Evolutionary conservation across 2,113 vertebrate species (phyloP).

Genomic region (Sminthopsis crassicaudata): DNA sequence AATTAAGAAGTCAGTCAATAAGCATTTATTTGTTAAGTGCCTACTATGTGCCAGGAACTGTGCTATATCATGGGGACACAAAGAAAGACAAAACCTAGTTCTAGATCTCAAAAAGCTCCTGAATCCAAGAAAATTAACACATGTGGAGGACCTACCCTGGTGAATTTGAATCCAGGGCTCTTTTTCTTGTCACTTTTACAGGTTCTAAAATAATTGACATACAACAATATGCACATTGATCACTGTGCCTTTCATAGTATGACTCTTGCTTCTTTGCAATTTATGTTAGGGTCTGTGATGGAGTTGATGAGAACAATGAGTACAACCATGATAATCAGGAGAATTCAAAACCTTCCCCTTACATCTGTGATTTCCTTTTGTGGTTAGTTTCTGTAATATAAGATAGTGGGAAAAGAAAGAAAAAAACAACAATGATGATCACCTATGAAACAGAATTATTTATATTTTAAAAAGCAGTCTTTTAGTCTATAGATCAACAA

Average conservation of each 20-base stretch:
- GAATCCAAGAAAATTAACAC: background rate
- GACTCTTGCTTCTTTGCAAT: background rate
- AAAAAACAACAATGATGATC: background rate
- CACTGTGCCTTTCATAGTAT: too few relatives aligned
- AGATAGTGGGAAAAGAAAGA: background rate
- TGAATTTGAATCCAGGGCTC: background rate
- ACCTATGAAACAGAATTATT: background rate
- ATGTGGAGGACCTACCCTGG: background rate
- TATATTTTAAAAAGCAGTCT: background rate
- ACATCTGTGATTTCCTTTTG: background rate
- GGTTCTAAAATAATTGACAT: background rate
- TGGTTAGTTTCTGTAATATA: background rate
- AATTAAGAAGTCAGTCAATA: background rate
- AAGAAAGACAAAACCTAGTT: background rate
- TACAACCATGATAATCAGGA: background rate
- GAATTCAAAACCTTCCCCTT: background rate
- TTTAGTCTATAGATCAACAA: background rate
- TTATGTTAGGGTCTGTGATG: background rate
- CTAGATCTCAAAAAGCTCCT: background rate
- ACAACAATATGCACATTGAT: background rate
- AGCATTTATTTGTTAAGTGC: background rate
- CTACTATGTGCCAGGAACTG: background rate
- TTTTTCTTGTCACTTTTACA: background rate
- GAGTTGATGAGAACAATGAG: background rate
- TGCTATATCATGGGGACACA: background rate